phyloP scores from a whole-genome alignment of 2,888 invertebrate species.

The Eilema sororculum region DNA sequence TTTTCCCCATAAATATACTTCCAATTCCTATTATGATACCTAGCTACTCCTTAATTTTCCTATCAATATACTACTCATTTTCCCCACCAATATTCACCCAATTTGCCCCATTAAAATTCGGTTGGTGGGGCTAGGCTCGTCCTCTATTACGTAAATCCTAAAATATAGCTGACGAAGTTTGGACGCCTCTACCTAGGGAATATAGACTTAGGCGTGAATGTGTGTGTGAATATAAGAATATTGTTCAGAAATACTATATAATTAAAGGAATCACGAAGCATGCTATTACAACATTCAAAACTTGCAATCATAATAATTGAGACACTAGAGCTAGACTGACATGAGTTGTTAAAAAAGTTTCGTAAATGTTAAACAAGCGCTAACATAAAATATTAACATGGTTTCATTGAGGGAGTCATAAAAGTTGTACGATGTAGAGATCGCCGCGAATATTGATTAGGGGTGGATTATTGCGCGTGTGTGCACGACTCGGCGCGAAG shows the following conservation, averaged over 20 bases:
- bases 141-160: neutral
- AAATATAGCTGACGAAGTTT: neutral
- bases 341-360: slow-evolving; percentile 27
- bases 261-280: slow-evolving; percentile 16
- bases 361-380: slow-evolving; percentile 38
- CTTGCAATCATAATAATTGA: slow-evolving; percentile 20
- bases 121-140: neutral
- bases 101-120: neutral
- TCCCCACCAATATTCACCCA: neutral
- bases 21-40: neutral
- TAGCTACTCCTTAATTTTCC: too few species aligned
- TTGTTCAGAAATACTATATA: neutral
- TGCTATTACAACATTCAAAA: slow-evolving; percentile 19
- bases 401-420: slow-evolving; percentile 67
- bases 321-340: slow-evolving; percentile 4
- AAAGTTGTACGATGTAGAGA: slow-evolving; percentile 71
- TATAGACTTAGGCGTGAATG: neutral
- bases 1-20: neutral
- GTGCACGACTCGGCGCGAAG: slow-evolving; percentile 62
- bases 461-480: slow-evolving; percentile 66
- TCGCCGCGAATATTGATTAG: slow-evolving; percentile 81
- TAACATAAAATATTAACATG: slow-evolving; percentile 45
- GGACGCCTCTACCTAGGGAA: neutral
- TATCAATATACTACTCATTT: neutral
- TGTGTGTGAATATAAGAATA: neutral